Conservation (phyloP, 2,888 invertebrate species). For the Heteromurus nitidus region DNA sequence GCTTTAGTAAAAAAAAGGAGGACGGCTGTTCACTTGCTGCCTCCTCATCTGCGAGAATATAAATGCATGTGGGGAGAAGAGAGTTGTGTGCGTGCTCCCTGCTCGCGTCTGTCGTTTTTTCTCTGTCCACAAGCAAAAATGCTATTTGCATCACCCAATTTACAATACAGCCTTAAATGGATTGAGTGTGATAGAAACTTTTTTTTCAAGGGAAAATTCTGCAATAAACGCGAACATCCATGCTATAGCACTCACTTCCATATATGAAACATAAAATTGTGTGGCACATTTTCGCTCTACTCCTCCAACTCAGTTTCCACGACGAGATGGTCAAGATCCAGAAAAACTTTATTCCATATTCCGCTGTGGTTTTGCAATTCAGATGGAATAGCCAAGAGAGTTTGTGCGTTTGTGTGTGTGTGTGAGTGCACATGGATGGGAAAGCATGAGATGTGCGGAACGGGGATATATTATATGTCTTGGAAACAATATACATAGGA, state of each 20-base stretch:
- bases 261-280: conserved; percentile 7
- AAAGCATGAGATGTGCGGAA: not conserved
- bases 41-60: conserved; percentile 16
- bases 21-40: conserved; percentile 22
- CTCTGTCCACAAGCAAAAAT: conserved; percentile 15
- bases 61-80: conserved; percentile 1
- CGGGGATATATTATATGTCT: not conserved
- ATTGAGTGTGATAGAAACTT: conserved; percentile 26
- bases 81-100: conserved; percentile 10
- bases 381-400: not conserved
- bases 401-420: not conserved
- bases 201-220: conserved; percentile 33
- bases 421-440: not conserved
- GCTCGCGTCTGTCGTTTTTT: not conserved
- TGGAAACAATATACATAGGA: not conserved
- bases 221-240: conserved; percentile 20
- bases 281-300: conserved; percentile 7
- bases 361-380: not conserved
- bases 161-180: conserved; percentile 56
- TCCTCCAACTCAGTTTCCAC: not conserved
- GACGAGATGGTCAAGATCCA: conserved; percentile 8
- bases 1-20: conserved; percentile 8
- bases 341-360: not conserved
- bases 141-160: conserved; percentile 57
- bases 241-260: not conserved